Evolutionary conservation across 1,140 invertebrate species (phyloP).

Genomic region (Drosophila pruinosa): DNA sequence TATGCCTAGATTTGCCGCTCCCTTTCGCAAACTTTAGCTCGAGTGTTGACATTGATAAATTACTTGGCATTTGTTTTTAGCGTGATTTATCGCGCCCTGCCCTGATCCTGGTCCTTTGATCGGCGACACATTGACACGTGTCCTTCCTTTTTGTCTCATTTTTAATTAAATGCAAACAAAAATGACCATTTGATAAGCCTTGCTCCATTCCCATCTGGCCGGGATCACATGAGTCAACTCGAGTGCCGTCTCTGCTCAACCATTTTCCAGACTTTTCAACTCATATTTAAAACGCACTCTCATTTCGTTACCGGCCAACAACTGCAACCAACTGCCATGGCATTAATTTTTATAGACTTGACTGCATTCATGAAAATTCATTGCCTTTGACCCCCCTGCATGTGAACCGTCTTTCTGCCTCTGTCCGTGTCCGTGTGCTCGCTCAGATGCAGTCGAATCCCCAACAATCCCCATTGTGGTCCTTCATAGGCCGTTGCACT

Average conservation of each 20-base stretch:
- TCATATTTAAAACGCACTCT: slow-evolving; percentile 75
- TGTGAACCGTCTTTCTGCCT: background rate
- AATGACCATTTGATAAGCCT: slow-evolving; percentile 79
- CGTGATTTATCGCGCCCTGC: slow-evolving; percentile 78
- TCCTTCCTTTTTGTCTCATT: slow-evolving; percentile 71
- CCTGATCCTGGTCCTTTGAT: background rate
- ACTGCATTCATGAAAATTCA: slow-evolving; percentile 80
- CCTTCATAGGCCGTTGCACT: slow-evolving; percentile 77
- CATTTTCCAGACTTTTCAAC: slow-evolving; percentile 62
- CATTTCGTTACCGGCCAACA: slow-evolving; percentile 18
- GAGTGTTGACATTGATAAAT: slow-evolving; percentile 81
- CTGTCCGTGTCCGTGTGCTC: background rate
- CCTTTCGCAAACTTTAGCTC: slow-evolving; percentile 20
- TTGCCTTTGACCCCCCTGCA: slow-evolving; percentile 41
- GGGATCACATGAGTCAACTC: background rate
- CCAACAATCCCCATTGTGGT: slow-evolving; percentile 13
- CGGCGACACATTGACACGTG: slow-evolving; percentile 77
- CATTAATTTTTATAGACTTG: slow-evolving; percentile 81
- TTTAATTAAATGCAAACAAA: slow-evolving; percentile 83
- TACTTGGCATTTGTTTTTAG: slow-evolving; percentile 77
- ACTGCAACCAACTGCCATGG: slow-evolving; percentile 70
- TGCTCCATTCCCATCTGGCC: background rate
- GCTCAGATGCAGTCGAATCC: slow-evolving; percentile 1
- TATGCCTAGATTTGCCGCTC: slow-evolving; percentile 40
- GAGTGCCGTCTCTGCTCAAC: background rate